Evolutionary conservation across 2,797 vertebrate species (phyloP).

Genomic region (Linurgus olivaceus): DNA sequence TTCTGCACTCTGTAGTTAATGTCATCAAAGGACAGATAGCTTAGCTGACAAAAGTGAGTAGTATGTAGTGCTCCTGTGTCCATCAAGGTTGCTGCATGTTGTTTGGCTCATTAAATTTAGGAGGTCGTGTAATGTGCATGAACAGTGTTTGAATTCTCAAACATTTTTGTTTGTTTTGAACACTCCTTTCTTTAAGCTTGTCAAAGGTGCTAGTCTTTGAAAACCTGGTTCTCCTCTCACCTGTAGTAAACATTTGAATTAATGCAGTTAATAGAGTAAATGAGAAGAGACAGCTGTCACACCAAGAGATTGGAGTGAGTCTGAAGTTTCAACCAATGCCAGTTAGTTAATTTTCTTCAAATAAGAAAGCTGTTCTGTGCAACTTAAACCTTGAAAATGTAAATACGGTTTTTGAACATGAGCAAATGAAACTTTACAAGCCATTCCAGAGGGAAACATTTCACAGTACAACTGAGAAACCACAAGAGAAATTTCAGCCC

Average conservation of each 20-base stretch:
- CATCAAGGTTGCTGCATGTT: neutral
- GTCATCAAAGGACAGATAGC: neutral
- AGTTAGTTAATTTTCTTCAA: conserved; percentile 18
- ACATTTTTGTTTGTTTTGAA: neutral
- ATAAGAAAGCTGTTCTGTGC: neutral
- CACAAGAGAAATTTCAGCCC: conserved; percentile 50
- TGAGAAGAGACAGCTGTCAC: neutral
- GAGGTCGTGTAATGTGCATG: neutral
- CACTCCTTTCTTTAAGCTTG: neutral
- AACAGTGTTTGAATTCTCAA: neutral
- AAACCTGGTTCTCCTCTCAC: neutral
- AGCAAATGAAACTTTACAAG: conserved; percentile 41
- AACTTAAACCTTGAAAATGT: conserved; percentile 25
- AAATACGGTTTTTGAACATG: conserved; percentile 35
- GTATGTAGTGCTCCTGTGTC: neutral
- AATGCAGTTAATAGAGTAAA: conserved; percentile 12
- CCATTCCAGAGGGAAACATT: conserved; percentile 36
- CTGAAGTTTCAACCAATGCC: conserved; percentile 3
- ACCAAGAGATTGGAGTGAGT: neutral
- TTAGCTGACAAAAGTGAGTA: neutral
- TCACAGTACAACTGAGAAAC: conserved; percentile 42
- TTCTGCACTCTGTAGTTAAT: neutral
- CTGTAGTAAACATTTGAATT: conserved; percentile 1
- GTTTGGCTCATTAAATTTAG: neutral
- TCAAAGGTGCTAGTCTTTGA: conserved; percentile 1